Conservation (phyloP, 2,888 invertebrate genomes). For the Cylloceria caligata region DNA sequence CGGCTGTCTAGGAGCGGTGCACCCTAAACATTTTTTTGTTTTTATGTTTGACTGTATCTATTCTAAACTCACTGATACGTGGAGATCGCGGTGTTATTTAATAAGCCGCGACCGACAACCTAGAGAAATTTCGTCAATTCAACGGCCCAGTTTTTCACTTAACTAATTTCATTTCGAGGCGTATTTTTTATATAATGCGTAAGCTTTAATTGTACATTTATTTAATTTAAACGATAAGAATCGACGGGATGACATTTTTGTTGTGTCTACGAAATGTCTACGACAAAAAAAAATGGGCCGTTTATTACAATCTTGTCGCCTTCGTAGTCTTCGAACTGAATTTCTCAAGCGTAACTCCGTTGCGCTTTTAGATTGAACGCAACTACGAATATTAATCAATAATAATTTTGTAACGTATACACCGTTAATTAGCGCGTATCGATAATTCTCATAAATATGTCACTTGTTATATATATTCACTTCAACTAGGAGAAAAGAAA, state of each 20-base stretch:
- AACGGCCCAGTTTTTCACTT: conserved; percentile 3
- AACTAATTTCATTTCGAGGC: neutral
- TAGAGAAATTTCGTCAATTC: neutral
- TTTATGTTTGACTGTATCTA: conserved; percentile 4
- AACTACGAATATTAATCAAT: conserved; percentile 19
- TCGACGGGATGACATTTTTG: neutral
- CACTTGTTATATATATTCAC: neutral
- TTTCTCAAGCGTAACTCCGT: neutral
- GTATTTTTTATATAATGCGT: neutral
- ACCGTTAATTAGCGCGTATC: conserved; percentile 36
- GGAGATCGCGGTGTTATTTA: conserved; percentile 8
- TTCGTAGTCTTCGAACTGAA: conserved; percentile 1
- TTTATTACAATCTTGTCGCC: neutral
- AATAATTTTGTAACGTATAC: conserved; percentile 25
- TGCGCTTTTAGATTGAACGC: neutral
- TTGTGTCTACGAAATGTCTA: too few relatives aligned
- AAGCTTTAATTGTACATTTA: neutral
- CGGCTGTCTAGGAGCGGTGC: conserved; percentile 18
- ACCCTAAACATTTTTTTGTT: conserved; percentile 16
- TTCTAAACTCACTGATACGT: conserved; percentile 28
- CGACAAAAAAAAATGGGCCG: neutral
- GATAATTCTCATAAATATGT: conserved; percentile 9
- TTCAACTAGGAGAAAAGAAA: conserved; percentile 34
- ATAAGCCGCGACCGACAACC: conserved; percentile 1
- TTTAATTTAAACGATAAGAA: neutral